phyloP scores from a whole-genome alignment of 1,140 invertebrate species.

The Metaphire vulgaris region DNA sequence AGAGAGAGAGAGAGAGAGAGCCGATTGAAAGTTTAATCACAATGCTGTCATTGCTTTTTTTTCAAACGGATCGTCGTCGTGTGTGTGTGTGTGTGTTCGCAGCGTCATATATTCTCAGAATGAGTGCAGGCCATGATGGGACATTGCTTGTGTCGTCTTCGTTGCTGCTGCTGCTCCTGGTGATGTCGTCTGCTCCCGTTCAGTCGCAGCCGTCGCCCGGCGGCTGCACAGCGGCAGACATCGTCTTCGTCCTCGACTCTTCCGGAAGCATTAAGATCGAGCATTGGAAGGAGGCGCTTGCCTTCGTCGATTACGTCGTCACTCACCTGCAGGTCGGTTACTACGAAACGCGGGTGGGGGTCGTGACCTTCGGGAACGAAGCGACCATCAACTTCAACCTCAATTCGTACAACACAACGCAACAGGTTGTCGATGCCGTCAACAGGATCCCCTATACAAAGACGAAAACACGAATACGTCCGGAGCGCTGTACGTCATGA shows the following conservation, averaged over 20 bases:
- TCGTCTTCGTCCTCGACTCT: conserved; percentile 26
- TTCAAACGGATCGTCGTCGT: too few relatives aligned
- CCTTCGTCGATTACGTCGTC: conserved; percentile 9
- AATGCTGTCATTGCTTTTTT: too few relatives aligned
- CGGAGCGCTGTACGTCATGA: conserved; percentile 17
- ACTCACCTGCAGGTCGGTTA: background rate
- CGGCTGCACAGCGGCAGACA: conserved; percentile 9
- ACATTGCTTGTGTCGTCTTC: too few relatives aligned
- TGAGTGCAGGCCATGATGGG: too few relatives aligned
- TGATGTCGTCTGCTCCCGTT: too few relatives aligned
- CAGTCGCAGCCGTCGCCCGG: background rate
- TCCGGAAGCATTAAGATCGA: conserved; percentile 22
- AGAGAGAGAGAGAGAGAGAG: too few relatives aligned
- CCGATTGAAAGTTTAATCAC: too few relatives aligned
- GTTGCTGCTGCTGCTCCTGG: too few relatives aligned
- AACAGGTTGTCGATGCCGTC: background rate
- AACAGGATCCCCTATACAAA: conserved; percentile 7
- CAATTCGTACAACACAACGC: background rate
- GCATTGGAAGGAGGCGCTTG: background rate
- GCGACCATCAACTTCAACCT: conserved; percentile 11
- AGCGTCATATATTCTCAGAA: too few relatives aligned
- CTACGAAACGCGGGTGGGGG: background rate
- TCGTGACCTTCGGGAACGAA: conserved; percentile 6
- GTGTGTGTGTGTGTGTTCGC: too few relatives aligned
- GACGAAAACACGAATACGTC: conserved; percentile 24